Evolutionary conservation across 2,113 vertebrate species (phyloP), one percentile per base, ranked within the genome.

Genomic region (Lepidiolamprologus cunningtoni): DNA sequence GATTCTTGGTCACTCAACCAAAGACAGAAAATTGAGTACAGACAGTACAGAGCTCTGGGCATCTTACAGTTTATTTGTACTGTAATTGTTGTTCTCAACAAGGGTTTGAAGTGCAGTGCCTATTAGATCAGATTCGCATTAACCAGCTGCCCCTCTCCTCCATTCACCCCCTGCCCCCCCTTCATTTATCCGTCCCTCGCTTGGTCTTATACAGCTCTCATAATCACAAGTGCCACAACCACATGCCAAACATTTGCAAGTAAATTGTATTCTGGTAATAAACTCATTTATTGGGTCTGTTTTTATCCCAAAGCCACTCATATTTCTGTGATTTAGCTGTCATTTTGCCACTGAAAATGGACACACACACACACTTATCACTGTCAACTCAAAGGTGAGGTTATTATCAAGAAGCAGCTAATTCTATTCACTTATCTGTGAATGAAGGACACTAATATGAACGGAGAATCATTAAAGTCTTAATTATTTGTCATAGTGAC

Each of bases 251-350:
- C 92, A 96, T 96, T 95, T 95, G 95, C 95, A 94, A 96, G 87
- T 96, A 95, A 95, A 96, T 96, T 95, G 95, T 95, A 91, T 93
- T 94, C 84, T 91, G 87, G 88, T 93, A 95, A 96, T 95, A 95
- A 92, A 93, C 89, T 89, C 79, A 90, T 95, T 94, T 93, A 92
- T 90, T 88, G 68, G 82, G 54, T 61, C 86, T 86, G 86, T 88
- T 93, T 76, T 86, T 84, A 82, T 86, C 66, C 84, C 85, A 90
- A 91, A 94, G 91, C 89, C 86, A 79, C 89, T 94, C 92, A 76
- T 91, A 86, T 94, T 95, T 93, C 55, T 88, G 81, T 88, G 91
- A 95, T 94, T 95, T 92, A 90, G 87, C 89, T 88, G 90, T 95
- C 91, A 94, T 92, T 91, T 87, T 4, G 21, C 82, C 66, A 26